Evolutionary conservation across 2,888 invertebrate genomes (phyloP), one percentile per base, ranked within the genome.

Genomic region (Synergus japonicus): DNA sequence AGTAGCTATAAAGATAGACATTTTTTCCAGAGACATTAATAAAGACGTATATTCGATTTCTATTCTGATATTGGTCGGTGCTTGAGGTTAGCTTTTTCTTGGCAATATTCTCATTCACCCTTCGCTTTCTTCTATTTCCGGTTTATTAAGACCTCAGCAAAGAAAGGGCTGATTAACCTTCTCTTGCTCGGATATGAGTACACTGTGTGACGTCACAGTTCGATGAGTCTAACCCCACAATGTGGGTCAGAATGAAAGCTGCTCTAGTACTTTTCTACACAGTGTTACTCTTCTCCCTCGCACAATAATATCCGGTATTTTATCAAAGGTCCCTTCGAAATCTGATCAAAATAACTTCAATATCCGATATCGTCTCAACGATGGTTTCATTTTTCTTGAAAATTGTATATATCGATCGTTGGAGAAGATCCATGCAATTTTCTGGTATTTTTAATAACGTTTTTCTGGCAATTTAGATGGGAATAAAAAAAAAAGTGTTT

Each of bases 21-120:
- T 5, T 60, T 29, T 37, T 37, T n/a, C 49, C 10, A 37, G n/a
- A 29, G 37, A 54, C n/a, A 54, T 54, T 73, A 54, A 73, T 73
- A 54, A 73, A 54, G 54, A 73, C 15, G 29, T 29, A 54, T 54
- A 73, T 46, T 73, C 5, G 54, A 73, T 54, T 73, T 73, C 49
- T 54, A 73, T 54, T 54, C 41, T 15, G 54, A 54, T 54, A 29
- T 67, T 46, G 44, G 0, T 1, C 9, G 43, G 9, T 8, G n/a
- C 22, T 73, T 73, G n/a, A 54, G 73, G 54, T 54, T 73, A 54
- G 73, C 73, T n/a, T 54, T 54, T 73, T 73, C 49, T 73, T 73
- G 18, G 37, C 54, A 1, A 73, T 73, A 54, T 73, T 73, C 73
- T 73, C 73, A 73, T 54, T 73, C 73, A 54, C 73, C 73, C 73